phyloP scores from a whole-genome alignment of 2,113 vertebrate genomes.

The Chloropsis cyanopogon region DNA sequence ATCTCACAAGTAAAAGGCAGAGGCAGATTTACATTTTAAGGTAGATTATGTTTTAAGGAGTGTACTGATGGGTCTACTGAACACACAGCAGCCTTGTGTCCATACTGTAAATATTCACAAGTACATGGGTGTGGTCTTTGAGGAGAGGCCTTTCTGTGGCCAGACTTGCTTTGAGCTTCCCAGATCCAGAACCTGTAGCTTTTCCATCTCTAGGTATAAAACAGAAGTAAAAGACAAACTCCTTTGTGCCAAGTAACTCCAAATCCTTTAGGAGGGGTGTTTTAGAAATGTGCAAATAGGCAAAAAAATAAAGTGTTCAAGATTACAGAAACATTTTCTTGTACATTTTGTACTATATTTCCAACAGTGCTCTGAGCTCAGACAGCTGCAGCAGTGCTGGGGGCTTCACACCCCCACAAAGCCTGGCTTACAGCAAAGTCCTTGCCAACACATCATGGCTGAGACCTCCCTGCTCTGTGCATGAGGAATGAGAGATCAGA shows the following conservation, averaged over 20 bases:
- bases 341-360: neutral
- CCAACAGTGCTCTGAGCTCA: neutral
- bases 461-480: neutral
- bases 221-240: neutral
- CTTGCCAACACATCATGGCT: neutral
- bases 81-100: neutral
- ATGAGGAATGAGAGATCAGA: fast-evolving
- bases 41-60: neutral
- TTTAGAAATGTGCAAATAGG: neutral
- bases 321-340: neutral
- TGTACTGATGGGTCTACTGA: neutral
- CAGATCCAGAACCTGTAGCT: neutral
- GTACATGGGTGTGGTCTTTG: neutral
- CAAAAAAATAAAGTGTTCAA: neutral
- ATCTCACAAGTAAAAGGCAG: neutral
- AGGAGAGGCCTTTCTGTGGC: neutral
- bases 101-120: neutral
- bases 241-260: neutral
- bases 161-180: neutral
- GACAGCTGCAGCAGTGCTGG: neutral
- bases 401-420: neutral
- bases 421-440: neutral
- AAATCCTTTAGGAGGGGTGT: neutral
- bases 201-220: neutral
- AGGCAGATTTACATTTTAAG: neutral